Evolutionary conservation across 1,140 invertebrate species (phyloP), one percentile per base, ranked within the genome.

Genomic region (Drosophila baimaii): DNA sequence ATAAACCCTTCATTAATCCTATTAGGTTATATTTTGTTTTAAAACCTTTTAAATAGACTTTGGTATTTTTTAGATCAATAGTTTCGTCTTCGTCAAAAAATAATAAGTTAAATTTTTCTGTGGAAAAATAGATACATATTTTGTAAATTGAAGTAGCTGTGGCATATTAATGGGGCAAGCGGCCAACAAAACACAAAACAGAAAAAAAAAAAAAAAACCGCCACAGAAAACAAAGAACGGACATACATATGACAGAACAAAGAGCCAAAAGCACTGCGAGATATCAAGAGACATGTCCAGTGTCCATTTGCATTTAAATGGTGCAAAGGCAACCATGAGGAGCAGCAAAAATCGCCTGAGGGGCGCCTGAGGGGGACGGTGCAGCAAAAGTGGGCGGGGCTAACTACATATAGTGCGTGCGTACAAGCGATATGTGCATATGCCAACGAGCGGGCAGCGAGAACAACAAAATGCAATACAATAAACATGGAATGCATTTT

Each of bases 401-500:
- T 3, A 33, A 49, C 57, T 52, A 33, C 4, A 37, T 52, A 33
- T 7, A 37, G 21, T 37, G 31, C 41, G 25, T 46, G 35, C 17
- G 72, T 27, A 44, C 33, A 37, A 59, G 39, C 41, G 21, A 71
- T 62, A 35, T 47, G 43, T 43, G 27, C 39, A 55, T 64, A 58
- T 37, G 43, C 31, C 56, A 46, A 41, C 33, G 47, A 35, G 59
- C n/a, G 21, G 41, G 41, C 71, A 76, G 39, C 41, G 56, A 76
- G 63, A 76, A 84, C 81, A 76, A 61, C 63, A 57, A 77, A 84
- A 84, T 80, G 63, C 81, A 80, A 84, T 85, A 84, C 77, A 81
- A 81, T 85, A 78, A 85, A 81, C 82, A 85, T 81, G 61, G 64
- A 81, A 71, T 83, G 76, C 58, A 57, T 76, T 84, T 84, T 39